Conservation (phyloP, 2,797 vertebrate genomes). For the Poecile montanus region DNA sequence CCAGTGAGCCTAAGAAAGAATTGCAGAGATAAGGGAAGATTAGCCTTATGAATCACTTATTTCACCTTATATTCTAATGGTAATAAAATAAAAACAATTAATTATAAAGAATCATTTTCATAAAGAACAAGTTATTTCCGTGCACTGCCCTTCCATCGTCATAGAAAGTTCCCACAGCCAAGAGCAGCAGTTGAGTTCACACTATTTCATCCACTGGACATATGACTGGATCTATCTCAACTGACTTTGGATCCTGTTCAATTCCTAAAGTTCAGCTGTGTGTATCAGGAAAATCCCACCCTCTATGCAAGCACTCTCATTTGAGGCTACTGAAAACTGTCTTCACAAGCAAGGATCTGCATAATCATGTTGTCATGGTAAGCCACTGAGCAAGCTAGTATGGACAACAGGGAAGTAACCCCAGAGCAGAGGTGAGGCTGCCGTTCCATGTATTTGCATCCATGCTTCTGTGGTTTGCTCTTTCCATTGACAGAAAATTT, state of each 20-base stretch:
- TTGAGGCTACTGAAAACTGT: not conserved
- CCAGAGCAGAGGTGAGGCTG: not conserved
- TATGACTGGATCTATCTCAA: not conserved
- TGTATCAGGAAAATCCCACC: not conserved
- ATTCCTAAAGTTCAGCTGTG: not conserved
- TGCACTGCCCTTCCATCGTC: not conserved
- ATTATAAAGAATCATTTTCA: not conserved
- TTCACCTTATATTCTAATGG: not conserved
- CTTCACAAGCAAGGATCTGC: not conserved
- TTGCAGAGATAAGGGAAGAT: not conserved
- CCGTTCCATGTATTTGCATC: not conserved
- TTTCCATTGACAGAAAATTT: not conserved
- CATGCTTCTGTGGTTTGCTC: not conserved
- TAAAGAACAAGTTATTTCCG: not conserved
- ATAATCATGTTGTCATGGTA: not conserved
- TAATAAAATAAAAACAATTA: not conserved
- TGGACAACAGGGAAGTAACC: accelerated
- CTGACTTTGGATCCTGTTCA: accelerated
- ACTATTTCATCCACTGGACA: not conserved
- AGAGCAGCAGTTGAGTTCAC: not conserved
- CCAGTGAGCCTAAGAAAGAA: not conserved
- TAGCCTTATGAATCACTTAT: not conserved
- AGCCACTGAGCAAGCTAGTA: not conserved
- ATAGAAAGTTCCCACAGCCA: not conserved
- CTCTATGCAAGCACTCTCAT: not conserved